phyloP scores from a whole-genome alignment of 2,888 invertebrate species.

The Taphrorychus bicolor region DNA sequence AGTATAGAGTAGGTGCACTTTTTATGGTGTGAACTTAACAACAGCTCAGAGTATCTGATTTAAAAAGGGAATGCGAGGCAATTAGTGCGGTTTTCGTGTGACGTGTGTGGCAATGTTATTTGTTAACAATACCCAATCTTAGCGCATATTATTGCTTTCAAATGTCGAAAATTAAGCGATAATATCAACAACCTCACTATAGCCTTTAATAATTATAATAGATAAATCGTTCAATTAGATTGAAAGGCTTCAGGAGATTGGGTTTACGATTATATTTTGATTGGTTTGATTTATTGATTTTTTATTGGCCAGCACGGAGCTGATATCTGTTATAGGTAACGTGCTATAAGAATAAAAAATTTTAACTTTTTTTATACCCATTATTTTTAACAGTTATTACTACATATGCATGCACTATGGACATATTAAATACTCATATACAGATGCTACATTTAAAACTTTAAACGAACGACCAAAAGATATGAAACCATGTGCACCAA shows the following conservation, averaged over 20 bases:
- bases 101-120: conserved; percentile 19
- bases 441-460: too few species aligned
- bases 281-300: neutral
- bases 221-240: too few species aligned
- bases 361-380: too few species aligned
- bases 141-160: conserved; percentile 6
- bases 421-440: too few species aligned
- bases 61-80: neutral
- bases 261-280: neutral
- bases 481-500: too few species aligned
- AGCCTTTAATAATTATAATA: too few species aligned
- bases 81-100: conserved; percentile 1
- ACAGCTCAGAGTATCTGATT: conserved; percentile 25
- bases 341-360: too few species aligned
- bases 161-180: conserved; percentile 18
- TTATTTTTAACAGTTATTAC: too few species aligned
- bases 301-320: too few species aligned
- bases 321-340: too few species aligned
- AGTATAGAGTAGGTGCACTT: conserved; percentile 25
- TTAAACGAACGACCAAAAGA: too few species aligned
- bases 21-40: conserved; percentile 38
- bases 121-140: conserved; percentile 12
- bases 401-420: too few species aligned
- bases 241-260: neutral
- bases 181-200: conserved; percentile 13